A percentile compares a stretch with the other conserved stretches of the same genome.
Evolutionary conservation across 2,113 vertebrate species (phyloP).

Genomic region (Benthochromis sp.): DNA sequence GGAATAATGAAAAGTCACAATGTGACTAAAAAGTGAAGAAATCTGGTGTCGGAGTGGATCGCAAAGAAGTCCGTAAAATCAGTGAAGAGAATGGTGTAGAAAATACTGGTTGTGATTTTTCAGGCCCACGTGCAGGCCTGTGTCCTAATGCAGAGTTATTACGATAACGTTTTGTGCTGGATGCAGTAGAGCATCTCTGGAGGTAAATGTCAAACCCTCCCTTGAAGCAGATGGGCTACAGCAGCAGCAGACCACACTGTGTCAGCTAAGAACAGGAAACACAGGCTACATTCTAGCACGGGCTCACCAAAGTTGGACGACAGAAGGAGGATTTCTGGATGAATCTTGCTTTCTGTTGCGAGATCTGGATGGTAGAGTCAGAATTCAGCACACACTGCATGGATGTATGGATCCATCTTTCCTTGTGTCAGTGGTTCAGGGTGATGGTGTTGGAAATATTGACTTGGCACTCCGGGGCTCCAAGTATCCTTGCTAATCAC

Average conservation of each 20-base stretch:
- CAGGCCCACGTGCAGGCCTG: neutral
- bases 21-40: neutral
- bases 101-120: neutral
- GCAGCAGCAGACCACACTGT: neutral
- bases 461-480: neutral
- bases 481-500: neutral
- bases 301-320: neutral
- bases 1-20: neutral
- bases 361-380: neutral
- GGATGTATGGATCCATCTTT: neutral
- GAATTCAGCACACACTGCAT: neutral
- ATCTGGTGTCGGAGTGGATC: neutral
- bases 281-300: neutral
- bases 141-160: neutral
- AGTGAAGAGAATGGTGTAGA: neutral
- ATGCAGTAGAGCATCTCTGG: neutral
- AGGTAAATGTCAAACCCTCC: neutral
- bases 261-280: neutral
- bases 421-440: neutral
- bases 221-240: neutral
- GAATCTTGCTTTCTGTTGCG: neutral
- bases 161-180: neutral
- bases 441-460: neutral
- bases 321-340: neutral
- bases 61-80: neutral